Conservation (phyloP, 1,140 invertebrate genomes). For the Nephila pilipes region DNA sequence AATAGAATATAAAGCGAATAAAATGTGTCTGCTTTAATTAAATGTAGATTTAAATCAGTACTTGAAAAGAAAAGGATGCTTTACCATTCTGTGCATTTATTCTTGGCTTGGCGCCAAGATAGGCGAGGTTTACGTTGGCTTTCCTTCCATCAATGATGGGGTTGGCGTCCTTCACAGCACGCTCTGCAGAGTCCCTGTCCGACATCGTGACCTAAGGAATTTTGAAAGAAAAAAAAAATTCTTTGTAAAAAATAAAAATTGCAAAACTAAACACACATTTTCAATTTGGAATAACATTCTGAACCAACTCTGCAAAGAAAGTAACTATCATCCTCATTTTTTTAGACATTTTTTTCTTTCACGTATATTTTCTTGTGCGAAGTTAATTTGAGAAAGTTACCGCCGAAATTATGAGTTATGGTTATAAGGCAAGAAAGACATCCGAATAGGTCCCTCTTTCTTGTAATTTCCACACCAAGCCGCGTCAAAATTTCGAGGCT, state of each 20-base stretch:
- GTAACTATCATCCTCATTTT: too few species aligned
- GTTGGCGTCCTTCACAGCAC: slow-evolving; percentile 98
- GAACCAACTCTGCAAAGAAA: too few species aligned
- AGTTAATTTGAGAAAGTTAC: too few species aligned
- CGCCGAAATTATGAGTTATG: too few species aligned
- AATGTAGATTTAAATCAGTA: background rate
- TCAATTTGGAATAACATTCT: background rate
- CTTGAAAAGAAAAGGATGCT: background rate
- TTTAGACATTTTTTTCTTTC: too few species aligned
- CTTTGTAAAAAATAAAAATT: background rate
- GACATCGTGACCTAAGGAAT: slow-evolving; percentile 96
- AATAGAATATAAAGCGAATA: background rate
- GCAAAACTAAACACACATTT: background rate
- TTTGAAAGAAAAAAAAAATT: slow-evolving; percentile 65
- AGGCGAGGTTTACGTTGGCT: slow-evolving; percentile 98
- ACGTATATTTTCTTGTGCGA: too few species aligned
- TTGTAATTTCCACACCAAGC: too few species aligned
- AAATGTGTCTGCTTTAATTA: background rate
- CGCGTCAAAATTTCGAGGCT: too few species aligned
- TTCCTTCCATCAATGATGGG: slow-evolving; percentile 99
- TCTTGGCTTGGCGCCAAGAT: slow-evolving; percentile 96
- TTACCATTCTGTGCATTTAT: slow-evolving; percentile 91
- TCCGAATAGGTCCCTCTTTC: too few species aligned
- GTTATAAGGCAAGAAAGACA: too few species aligned
- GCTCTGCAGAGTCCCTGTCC: slow-evolving; percentile 93